Evolutionary conservation across 2,888 invertebrate species (phyloP).

Genomic region (Hirtodrosophila histrioides): DNA sequence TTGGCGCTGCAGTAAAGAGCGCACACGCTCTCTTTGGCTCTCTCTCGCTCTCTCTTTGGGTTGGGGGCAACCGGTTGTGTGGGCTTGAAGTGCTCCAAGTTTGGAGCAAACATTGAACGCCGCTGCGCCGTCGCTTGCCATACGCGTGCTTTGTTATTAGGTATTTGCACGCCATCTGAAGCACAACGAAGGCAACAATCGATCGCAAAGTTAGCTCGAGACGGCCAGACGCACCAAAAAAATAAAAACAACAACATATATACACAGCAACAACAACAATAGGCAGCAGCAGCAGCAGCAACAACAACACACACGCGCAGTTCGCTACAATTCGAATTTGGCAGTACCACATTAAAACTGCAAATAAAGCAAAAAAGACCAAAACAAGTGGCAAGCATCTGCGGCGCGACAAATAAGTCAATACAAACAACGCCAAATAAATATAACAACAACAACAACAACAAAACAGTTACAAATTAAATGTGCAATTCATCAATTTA

Average conservation of each 20-base stretch:
- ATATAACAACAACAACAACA: constrained; percentile 11
- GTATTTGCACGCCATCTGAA: constrained; percentile 84
- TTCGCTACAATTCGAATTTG: constrained; percentile 51
- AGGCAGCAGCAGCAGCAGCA: constrained; percentile 18
- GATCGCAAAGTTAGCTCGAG: constrained; percentile 73
- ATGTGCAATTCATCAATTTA: constrained; percentile 24
- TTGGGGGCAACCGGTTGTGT: constrained; percentile 61
- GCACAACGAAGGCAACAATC: constrained; percentile 81
- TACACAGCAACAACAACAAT: constrained; percentile 19
- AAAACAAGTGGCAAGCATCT: constrained; percentile 63
- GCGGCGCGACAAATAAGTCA: constrained; percentile 62
- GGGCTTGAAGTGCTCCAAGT: constrained; percentile 61
- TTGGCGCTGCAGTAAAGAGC: constrained; percentile 25
- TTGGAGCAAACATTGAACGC: constrained; percentile 61
- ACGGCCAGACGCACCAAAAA: constrained; percentile 51
- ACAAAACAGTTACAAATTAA: constrained; percentile 42
- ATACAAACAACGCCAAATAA: constrained; percentile 42
- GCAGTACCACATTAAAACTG: constrained; percentile 57
- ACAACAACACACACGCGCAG: constrained; percentile 45
- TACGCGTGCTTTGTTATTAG: constrained; percentile 82
- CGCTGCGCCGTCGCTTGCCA: constrained; percentile 75
- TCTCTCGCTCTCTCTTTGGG: not conserved
- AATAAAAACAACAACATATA: constrained; percentile 38
- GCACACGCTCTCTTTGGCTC: constrained; percentile 13
- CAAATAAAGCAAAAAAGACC: constrained; percentile 76